phyloP scores from a whole-genome alignment of 2,113 vertebrate species.

The Anoplopoma fimbria region DNA sequence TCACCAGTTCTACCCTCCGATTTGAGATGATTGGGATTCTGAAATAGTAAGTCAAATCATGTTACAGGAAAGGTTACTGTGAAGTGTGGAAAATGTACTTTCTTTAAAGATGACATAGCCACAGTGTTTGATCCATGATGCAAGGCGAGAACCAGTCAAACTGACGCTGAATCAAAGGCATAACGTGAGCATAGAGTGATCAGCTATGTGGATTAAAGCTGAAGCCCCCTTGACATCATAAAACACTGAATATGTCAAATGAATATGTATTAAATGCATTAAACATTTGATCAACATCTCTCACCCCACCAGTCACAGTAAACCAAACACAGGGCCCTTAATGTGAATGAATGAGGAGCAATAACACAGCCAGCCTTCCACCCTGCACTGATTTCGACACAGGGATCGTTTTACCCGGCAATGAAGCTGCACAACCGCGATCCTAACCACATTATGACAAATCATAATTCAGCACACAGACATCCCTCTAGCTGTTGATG shows the following conservation, averaged over 20 bases:
- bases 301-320: not conserved
- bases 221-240: slow-evolving; percentile 4
- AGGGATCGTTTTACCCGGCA: slow-evolving; percentile 75
- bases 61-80: not conserved
- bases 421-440: slow-evolving; percentile 57
- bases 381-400: slow-evolving; percentile 65
- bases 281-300: not conserved
- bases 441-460: slow-evolving; percentile 36
- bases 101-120: not conserved
- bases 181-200: slow-evolving; percentile 1
- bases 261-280: not conserved
- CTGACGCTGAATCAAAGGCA: slow-evolving; percentile 28
- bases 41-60: not conserved
- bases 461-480: slow-evolving; percentile 34
- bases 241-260: not conserved
- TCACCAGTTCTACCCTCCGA: not conserved
- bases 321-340: slow-evolving; percentile 42
- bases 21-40: not conserved
- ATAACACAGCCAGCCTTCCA: slow-evolving; percentile 64
- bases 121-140: slow-evolving; percentile 19
- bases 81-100: not conserved
- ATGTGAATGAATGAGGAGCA: slow-evolving; percentile 79
- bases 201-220: slow-evolving; percentile 6
- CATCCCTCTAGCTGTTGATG: not conserved
- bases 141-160: slow-evolving; percentile 30